phyloP scores from a whole-genome alignment of 2,797 vertebrate species.

The Poeciliopsis gracilis region DNA sequence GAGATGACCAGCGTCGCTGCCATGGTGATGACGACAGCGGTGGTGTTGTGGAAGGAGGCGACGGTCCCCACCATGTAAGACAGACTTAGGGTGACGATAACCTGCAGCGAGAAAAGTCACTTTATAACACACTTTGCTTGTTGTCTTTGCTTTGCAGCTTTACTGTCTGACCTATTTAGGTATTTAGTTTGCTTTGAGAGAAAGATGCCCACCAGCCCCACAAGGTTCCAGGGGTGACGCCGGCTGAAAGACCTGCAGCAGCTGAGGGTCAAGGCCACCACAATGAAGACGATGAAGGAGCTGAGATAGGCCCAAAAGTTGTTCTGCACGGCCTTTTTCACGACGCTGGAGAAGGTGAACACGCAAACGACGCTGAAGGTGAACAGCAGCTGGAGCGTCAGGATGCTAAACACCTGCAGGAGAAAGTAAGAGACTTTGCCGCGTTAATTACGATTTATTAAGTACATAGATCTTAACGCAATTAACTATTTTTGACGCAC shows the following conservation, averaged over 20 bases:
- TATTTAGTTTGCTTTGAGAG: neutral
- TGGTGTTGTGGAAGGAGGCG: constrained; percentile 87
- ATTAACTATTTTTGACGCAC: no score
- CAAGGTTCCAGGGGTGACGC: constrained; percentile 89
- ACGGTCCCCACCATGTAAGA: constrained; percentile 92
- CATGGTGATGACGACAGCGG: constrained; percentile 85
- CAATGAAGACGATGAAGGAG: constrained; percentile 84
- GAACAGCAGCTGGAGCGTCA: constrained; percentile 88
- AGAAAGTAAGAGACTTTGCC: neutral
- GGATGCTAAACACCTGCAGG: constrained; percentile 87
- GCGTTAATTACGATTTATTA: no score
- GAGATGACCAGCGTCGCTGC: constrained; percentile 84
- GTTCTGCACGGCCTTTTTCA: constrained; percentile 78
- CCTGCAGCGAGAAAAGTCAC: constrained; percentile 67
- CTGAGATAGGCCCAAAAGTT: constrained; percentile 85
- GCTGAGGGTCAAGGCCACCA: constrained; percentile 80
- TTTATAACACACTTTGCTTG: neutral
- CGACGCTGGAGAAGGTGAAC: constrained; percentile 86
- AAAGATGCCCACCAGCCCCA: constrained; percentile 83
- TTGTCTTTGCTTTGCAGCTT: neutral
- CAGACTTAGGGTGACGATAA: constrained; percentile 84
- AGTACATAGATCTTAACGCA: no score
- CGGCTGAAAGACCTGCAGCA: constrained; percentile 83
- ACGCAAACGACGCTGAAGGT: constrained; percentile 88
- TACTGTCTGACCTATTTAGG: neutral